Evolutionary conservation across 2,888 invertebrate species (phyloP), one percentile per base, ranked within the genome.

Genomic region (Cephus spinipes): DNA sequence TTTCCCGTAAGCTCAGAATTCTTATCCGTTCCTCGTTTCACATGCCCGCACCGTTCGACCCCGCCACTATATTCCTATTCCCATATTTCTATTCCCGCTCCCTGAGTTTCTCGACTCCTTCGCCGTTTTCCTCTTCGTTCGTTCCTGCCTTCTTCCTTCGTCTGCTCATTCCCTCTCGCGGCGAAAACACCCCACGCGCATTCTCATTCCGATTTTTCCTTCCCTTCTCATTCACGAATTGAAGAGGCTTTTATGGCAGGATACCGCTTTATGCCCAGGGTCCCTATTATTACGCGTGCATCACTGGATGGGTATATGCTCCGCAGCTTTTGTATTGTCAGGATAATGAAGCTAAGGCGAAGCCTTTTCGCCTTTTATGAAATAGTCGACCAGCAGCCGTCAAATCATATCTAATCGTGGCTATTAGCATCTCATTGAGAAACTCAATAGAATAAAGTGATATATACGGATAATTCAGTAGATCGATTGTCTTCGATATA

Each of bases 221-320:
- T 85, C 85, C 84, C 82, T 85, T 77, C 84, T 84, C 85, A 81
- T 87, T 86, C 86, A 81, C 82, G 85, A 85, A 88, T 90, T 87
- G 87, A 89, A 87, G 87, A 86, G 86, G 86, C 87, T 87, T 90
- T 90, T 90, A 89, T 89, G 87, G 87, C 82, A 83, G 84, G 84
- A 82, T 84, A 84, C 86, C 85, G 85, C 88, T 89, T 90, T 90
- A 89, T 89, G 83, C 84, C 84, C 73, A 80, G 80, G 86, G 85
- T 87, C 86, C 84, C 80, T 83, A 84, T 87, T 88, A 90, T 90
- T 89, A 88, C 87, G 89, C 88, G 89, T 87, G 88, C 89, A 89
- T 87, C 88, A 87, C 85, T 86, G 85, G 83, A 75, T 31, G 15
- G 34, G 68, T 69, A 68, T 34, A 69, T 77, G 78, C 77, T 74